These are phyloP conservation scores for Ascaphus truei DNA, from an alignment of 2,113 vertebrate species.

Conservation along the genomic window DNA sequence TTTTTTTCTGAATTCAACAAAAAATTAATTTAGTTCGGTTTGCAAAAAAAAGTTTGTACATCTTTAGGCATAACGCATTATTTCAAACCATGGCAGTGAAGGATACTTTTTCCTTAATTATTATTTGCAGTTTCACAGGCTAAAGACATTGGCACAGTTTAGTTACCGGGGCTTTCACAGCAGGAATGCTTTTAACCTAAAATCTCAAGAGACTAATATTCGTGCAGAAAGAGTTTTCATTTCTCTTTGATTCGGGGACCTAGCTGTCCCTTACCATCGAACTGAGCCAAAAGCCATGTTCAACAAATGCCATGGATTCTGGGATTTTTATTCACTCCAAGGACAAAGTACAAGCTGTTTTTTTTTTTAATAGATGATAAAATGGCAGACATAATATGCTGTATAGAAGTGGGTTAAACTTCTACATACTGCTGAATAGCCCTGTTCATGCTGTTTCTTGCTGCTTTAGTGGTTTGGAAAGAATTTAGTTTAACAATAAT, in stretches of 20 bases:
- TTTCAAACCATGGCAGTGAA: slow-evolving; percentile 35
- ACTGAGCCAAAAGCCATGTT: not conserved
- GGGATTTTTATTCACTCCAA: too few species aligned
- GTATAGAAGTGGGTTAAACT: too few species aligned
- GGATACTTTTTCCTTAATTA: slow-evolving; percentile 34
- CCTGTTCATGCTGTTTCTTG: too few species aligned
- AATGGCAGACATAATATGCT: too few species aligned
- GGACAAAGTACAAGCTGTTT: too few species aligned
- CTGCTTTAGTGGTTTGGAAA: too few species aligned
- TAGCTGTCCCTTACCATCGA: not conserved
- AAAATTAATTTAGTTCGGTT: too few species aligned
- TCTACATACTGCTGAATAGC: too few species aligned
- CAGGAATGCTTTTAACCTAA: slow-evolving; percentile 52
- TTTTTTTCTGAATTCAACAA: too few species aligned
- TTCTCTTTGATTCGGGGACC: slow-evolving; percentile 43
- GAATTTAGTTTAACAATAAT: too few species aligned
- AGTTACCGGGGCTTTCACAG: slow-evolving; percentile 36
- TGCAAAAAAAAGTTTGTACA: too few species aligned
- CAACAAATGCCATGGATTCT: not conserved
- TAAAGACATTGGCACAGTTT: slow-evolving; percentile 40
- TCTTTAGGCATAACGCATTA: slow-evolving; percentile 29
- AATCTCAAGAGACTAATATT: slow-evolving; percentile 42
- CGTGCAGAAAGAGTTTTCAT: slow-evolving; percentile 35
- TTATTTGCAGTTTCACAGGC: slow-evolving; percentile 1
- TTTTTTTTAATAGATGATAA: too few species aligned